Conservation (phyloP, 2,113 vertebrate species). For the Myotis brandtii region DNA sequence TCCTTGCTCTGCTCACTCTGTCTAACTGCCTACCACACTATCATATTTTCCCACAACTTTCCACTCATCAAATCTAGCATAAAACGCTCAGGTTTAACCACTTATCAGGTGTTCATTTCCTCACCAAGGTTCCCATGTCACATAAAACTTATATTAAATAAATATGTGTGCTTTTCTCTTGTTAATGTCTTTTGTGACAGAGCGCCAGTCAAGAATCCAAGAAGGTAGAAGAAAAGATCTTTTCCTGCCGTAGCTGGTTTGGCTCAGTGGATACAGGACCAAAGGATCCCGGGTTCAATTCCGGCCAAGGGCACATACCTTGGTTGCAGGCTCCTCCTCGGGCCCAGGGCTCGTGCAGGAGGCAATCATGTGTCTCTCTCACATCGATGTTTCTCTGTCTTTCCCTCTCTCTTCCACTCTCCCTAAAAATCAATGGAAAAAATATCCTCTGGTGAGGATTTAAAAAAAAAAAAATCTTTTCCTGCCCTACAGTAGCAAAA, state of each 20-base stretch:
- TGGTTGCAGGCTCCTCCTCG: no score
- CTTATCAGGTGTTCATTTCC: not conserved
- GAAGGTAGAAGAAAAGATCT: not conserved
- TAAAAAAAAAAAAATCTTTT: not conserved
- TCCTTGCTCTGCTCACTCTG: no score
- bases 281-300: no score
- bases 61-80: not conserved
- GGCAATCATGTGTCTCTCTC: no score
- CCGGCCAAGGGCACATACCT: no score
- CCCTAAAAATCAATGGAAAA: no score
- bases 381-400: no score
- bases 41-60: not conserved
- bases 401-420: no score
- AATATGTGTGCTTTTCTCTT: not conserved
- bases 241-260: not conserved
- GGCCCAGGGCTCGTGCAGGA: no score
- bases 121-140: not conserved
- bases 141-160: not conserved
- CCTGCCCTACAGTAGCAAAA: not conserved
- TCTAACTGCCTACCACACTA: not conserved
- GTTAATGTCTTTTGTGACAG: not conserved
- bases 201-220: not conserved
- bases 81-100: not conserved
- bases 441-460: no score
- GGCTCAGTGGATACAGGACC: no score